Evolutionary conservation across 2,797 vertebrate species (phyloP).

Genomic region (Acanthis flammea): DNA sequence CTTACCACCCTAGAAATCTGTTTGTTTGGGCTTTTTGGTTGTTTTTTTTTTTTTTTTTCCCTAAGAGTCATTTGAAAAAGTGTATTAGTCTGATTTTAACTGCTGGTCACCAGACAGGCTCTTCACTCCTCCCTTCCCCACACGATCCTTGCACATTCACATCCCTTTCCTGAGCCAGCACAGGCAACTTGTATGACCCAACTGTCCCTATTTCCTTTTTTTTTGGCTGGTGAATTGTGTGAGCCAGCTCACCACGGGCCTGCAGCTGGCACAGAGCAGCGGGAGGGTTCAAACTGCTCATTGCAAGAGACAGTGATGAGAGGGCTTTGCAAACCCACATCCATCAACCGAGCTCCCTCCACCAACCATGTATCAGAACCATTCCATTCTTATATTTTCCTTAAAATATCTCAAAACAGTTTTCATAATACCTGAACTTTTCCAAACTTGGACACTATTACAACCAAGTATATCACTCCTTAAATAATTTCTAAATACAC

Average conservation of each 20-base stretch:
- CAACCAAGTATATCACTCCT: background rate
- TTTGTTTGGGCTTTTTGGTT: background rate
- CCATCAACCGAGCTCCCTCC: background rate
- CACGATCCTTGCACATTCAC: background rate
- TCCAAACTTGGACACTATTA: background rate
- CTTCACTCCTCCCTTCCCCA: background rate
- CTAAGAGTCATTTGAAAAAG: background rate
- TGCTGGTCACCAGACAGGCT: background rate
- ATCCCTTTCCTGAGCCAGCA: constrained; percentile 37
- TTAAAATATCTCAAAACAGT: background rate
- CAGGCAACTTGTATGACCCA: background rate
- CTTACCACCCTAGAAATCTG: background rate
- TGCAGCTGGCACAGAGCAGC: background rate
- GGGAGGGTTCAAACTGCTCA: background rate
- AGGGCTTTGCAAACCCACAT: background rate
- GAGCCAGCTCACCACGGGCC: background rate
- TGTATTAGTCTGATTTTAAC: background rate
- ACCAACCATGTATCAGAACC: background rate
- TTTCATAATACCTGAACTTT: background rate
- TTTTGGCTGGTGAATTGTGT: background rate
- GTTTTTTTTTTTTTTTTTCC: too few relatives aligned
- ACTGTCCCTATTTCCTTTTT: too few relatives aligned
- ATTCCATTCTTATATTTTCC: background rate
- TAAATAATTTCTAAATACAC: background rate
- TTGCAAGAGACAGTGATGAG: background rate